These are phyloP conservation scores for Orientallactaga bullata DNA, from an alignment of 2,113 vertebrate species.

Conservation along the genomic window DNA sequence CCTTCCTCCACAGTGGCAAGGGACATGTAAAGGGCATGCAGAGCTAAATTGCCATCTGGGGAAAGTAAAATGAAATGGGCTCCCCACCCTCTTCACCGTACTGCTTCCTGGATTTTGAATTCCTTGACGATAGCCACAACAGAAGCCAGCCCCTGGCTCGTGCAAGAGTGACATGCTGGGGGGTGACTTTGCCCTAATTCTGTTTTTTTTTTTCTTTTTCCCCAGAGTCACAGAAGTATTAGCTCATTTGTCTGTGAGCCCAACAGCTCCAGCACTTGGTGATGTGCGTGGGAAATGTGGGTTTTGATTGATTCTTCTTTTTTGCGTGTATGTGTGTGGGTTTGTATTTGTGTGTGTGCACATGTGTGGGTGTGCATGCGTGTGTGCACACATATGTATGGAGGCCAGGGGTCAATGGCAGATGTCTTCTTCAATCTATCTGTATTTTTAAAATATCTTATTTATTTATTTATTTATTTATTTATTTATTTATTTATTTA, in stretches of 20 bases:
- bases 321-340: too few species aligned
- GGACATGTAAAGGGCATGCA: conserved; percentile 62
- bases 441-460: too few species aligned
- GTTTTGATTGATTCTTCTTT: too few species aligned
- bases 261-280: too few species aligned
- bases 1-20: conserved; percentile 67
- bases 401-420: background rate
- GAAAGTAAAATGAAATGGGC: conserved; percentile 11
- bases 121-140: conserved; percentile 50
- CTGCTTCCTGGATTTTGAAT: conserved; percentile 54
- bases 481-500: too few species aligned
- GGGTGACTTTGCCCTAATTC: conserved; percentile 25
- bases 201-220: too few species aligned
- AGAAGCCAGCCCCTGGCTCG: conserved; percentile 60
- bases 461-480: too few species aligned
- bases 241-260: too few species aligned
- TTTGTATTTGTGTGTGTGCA: background rate
- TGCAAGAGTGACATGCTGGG: conserved; percentile 55
- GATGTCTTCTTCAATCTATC: background rate
- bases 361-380: background rate
- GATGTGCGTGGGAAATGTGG: too few species aligned
- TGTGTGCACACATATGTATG: too few species aligned
- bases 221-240: too few species aligned
- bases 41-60: conserved; percentile 31
- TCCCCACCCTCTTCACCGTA: background rate